A percentile compares a stretch with the other conserved stretches of the same genome.
phyloP scores from a whole-genome alignment of 2,888 invertebrate species.

The Acrobasis suavella region DNA sequence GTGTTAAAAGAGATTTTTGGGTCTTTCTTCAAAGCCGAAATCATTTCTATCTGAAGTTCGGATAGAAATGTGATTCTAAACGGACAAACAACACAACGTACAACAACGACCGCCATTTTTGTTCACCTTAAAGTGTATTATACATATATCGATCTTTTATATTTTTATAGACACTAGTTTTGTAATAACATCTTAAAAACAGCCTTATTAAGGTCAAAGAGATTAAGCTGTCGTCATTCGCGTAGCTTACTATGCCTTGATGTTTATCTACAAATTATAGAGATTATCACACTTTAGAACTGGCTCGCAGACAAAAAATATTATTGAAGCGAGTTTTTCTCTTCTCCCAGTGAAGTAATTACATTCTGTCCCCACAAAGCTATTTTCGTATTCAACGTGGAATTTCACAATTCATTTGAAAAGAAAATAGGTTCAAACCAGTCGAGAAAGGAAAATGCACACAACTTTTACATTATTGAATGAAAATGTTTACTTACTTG shows the following conservation, averaged over 20 bases:
- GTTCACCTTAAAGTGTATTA: too few relatives aligned
- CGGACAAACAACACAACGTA: too few relatives aligned
- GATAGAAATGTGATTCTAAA: too few relatives aligned
- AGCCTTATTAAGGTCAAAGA: too few relatives aligned
- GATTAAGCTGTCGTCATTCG: slow-evolving; percentile 6
- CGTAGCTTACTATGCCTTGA: neutral
- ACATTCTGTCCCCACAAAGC: slow-evolving; percentile 11
- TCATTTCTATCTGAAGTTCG: too few relatives aligned
- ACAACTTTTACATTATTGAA: slow-evolving; percentile 4
- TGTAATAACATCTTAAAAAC: too few relatives aligned
- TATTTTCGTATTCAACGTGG: slow-evolving; percentile 11
- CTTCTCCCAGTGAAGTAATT: slow-evolving; percentile 7
- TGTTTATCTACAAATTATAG: neutral
- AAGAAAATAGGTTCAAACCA: slow-evolving; percentile 1
- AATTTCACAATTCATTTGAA: slow-evolving; percentile 19
- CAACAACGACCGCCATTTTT: too few relatives aligned
- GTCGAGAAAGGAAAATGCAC: slow-evolving; percentile 2
- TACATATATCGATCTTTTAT: too few relatives aligned
- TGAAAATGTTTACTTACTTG: neutral
- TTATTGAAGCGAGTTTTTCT: neutral
- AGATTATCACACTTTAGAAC: neutral
- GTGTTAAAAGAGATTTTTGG: too few relatives aligned
- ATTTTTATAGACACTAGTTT: too few relatives aligned
- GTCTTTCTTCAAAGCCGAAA: too few relatives aligned
- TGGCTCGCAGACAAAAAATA: neutral